Percentiles rank a stretch among this genome's conserved stretches.
These are phyloP conservation scores for Progne subis DNA, from an alignment of 2,113 vertebrate genomes.

Conservation along the genomic window DNA sequence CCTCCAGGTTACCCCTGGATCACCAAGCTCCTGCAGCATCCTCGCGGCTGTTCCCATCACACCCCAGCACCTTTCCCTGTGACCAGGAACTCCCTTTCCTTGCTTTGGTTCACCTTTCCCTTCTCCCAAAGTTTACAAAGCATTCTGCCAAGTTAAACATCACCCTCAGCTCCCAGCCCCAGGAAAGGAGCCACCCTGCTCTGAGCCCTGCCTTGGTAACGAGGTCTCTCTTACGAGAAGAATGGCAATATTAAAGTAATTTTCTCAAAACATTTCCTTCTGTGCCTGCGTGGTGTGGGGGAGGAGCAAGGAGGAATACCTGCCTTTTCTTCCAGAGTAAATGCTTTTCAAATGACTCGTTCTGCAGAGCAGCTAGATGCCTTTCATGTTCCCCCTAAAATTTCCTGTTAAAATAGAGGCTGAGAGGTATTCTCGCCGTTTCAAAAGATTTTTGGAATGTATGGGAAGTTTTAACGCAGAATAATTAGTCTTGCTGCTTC, in stretches of 20 bases:
- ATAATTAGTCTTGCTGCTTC: not conserved
- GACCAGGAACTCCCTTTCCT: not conserved
- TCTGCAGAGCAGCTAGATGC: not conserved
- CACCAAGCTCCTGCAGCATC: not conserved
- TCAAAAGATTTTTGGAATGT: not conserved
- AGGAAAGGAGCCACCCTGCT: not conserved
- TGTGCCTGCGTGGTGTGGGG: not conserved
- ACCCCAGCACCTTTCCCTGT: not conserved
- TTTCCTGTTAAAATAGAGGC: not conserved
- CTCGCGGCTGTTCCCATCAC: fast-evolving
- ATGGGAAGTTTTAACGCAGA: not conserved
- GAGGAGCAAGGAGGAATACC: not conserved
- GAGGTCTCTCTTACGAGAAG: not conserved
- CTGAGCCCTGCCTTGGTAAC: not conserved
- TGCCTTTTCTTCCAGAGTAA: not conserved
- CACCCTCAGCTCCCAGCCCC: not conserved
- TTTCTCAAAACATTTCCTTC: constrained; percentile 33
- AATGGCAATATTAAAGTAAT: constrained; percentile 50
- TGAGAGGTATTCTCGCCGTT: not conserved
- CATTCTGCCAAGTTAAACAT: not conserved
- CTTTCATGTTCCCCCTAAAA: not conserved
- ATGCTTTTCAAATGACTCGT: constrained; percentile 28
- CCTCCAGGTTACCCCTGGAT: not conserved
- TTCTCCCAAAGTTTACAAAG: not conserved
- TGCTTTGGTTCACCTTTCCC: not conserved